Conservation (phyloP, 1,140 invertebrate genomes). For the Sinonovacula constricta region DNA sequence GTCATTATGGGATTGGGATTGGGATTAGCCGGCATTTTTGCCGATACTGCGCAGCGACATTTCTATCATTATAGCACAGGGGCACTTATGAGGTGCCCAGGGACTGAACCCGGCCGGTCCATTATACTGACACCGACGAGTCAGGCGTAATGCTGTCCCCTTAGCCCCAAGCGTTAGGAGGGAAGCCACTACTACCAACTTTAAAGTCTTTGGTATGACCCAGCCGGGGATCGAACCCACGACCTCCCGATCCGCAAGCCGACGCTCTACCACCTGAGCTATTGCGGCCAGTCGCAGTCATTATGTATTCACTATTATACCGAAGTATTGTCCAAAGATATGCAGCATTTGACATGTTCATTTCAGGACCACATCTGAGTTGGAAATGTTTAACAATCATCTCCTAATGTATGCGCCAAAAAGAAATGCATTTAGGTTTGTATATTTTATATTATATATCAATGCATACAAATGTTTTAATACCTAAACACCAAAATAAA, state of each 20-base stretch:
- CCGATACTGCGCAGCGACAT: background rate
- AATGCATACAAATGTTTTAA: background rate
- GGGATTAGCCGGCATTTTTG: background rate
- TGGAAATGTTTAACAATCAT: slow-evolving; percentile 26
- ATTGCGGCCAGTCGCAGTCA: background rate
- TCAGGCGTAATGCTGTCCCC: too few species aligned
- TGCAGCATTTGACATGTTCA: background rate
- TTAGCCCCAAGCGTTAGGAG: too few species aligned
- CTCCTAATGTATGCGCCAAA: slow-evolving; percentile 21
- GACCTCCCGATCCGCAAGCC: too few species aligned
- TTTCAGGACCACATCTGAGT: slow-evolving; percentile 38
- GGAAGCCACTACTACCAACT: too few species aligned
- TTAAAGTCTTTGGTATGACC: too few species aligned
- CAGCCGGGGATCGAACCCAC: too few species aligned
- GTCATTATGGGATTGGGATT: too few species aligned
- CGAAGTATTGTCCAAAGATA: background rate
- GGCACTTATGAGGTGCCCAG: too few species aligned
- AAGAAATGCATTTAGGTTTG: slow-evolving; percentile 32
- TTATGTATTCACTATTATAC: slow-evolving; percentile 1
- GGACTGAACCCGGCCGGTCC: too few species aligned
- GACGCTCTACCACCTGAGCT: too few species aligned
- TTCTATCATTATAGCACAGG: too few species aligned
- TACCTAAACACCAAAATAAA: background rate
- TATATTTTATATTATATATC: background rate
- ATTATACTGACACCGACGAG: too few species aligned